Evolutionary conservation across 2,113 vertebrate genomes (phyloP), one percentile per base, ranked within the genome.

Genomic region (Callospermophilus lateralis): DNA sequence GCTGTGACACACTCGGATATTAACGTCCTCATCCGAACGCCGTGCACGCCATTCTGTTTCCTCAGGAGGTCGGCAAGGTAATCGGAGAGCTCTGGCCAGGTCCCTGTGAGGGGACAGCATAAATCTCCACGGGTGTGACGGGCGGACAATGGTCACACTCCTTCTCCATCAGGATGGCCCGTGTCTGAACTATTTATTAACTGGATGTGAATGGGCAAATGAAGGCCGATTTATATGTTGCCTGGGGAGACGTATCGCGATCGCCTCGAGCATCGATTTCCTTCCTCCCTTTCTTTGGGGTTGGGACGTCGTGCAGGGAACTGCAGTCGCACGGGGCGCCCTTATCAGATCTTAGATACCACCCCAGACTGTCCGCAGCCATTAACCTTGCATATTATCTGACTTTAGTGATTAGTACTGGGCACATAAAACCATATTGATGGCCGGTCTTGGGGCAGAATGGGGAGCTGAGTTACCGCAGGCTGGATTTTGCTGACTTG

Each of bases 361-460:
- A 98, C 98, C 98, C 97, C 98, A 94, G 98, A 98, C 98, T 98
- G 98, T 98, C 99, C 98, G 98, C 98, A 97, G 51, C 98, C 99
- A 99, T 99, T 99, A 99, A 99, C 99, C 99, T 99, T 99, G 98
- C 98, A 92, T 98, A 98, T 99, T 99, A 99, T 99, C 98, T 99
- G 99, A 98, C 98, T 99, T 98, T 98, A 98, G 99, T 99, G 99
- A 99, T 99, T 99, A 99, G 99, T 98, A 97, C 98, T 97, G 97
- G 97, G 98, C 98, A 98, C 98, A 98, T 98, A 99, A 99, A 99
- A 98, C 97, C 87, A 68, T 98, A 99, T 98, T 98, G 99, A 99
- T 99, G 98, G 98, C 98, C 89, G 77, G 95, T 96, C 97, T 95
- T 93, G 96, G 98, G 95, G 97, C 97, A 98, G 98, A 98, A 98